Percentiles rank a stretch among this genome's conserved stretches.
These are phyloP conservation scores for Cryptophagus acutangulus DNA, from an alignment of 2,888 invertebrate genomes.

Conservation along the genomic window DNA sequence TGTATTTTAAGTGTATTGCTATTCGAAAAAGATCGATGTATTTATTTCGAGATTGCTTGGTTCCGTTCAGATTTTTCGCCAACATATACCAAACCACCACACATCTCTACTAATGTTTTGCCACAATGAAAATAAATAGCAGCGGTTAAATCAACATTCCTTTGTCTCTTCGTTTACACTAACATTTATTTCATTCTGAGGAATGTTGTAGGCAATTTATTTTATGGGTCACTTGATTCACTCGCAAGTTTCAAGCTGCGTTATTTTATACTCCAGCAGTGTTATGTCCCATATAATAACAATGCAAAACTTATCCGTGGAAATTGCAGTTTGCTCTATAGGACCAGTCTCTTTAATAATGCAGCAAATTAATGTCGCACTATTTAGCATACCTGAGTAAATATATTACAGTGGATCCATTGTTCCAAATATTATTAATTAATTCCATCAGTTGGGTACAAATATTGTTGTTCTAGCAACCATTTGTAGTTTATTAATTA, in stretches of 20 bases:
- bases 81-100: slow-evolving; percentile 14
- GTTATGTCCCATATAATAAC: not conserved
- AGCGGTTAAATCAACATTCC: slow-evolving; percentile 42
- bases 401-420: no score
- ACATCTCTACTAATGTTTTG: slow-evolving; percentile 21
- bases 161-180: slow-evolving; percentile 39
- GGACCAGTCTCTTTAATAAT: not conserved
- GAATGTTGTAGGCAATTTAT: slow-evolving; percentile 43
- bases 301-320: not conserved
- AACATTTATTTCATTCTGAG: slow-evolving; percentile 39
- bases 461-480: no score
- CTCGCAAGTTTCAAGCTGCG: slow-evolving; percentile 4
- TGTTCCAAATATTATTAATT: no score
- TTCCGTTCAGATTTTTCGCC: slow-evolving; percentile 13
- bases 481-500: no score
- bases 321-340: not conserved
- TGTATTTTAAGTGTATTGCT: slow-evolving; percentile 25
- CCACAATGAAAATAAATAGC: slow-evolving; percentile 40
- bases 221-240: slow-evolving; percentile 37
- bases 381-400: no score
- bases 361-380: no score
- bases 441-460: no score
- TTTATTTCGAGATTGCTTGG: slow-evolving; percentile 22
- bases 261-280: not conserved
- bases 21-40: no score